Evolutionary conservation across 2,113 vertebrate species (phyloP).

Genomic region (Spilogale gracilis): DNA sequence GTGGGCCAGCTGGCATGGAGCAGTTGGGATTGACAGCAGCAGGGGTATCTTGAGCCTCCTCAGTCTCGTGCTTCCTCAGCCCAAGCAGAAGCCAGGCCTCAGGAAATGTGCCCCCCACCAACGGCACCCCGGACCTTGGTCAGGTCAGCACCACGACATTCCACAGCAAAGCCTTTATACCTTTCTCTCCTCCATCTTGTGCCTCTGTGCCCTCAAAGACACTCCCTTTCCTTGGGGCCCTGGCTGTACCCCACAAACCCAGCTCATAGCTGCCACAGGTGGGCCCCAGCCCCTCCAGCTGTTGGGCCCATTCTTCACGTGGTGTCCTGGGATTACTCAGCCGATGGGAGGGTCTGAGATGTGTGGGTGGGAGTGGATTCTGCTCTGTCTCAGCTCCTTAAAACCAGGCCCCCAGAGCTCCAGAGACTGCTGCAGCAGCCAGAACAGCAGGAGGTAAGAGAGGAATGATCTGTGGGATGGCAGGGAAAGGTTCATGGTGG

Average conservation of each 20-base stretch:
- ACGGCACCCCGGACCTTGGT: background rate
- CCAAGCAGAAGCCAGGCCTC: background rate
- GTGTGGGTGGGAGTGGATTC: conserved; percentile 37
- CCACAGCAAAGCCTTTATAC: background rate
- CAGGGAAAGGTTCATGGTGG: background rate
- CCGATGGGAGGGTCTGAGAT: conserved; percentile 30
- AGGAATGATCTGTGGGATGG: background rate
- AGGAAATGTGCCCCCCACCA: background rate
- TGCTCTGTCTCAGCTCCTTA: background rate
- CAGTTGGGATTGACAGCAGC: conserved; percentile 42
- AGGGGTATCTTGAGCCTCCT: background rate
- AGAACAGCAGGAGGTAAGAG: conserved; percentile 2
- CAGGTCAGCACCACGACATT: background rate
- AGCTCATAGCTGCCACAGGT: background rate
- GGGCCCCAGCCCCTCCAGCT: conserved; percentile 24
- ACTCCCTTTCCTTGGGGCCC: background rate
- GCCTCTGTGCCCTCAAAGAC: background rate
- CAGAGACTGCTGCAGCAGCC: background rate
- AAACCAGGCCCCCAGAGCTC: background rate
- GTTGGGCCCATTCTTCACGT: conserved; percentile 37
- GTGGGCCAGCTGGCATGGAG: conserved; percentile 19
- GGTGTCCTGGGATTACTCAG: background rate
- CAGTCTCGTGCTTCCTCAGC: background rate
- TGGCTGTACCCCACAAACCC: background rate
- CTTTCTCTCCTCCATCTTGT: background rate